Evolutionary conservation across 1,140 invertebrate species (phyloP), one percentile per base, ranked within the genome.

Genomic region (Caenorhabditis remanei): DNA sequence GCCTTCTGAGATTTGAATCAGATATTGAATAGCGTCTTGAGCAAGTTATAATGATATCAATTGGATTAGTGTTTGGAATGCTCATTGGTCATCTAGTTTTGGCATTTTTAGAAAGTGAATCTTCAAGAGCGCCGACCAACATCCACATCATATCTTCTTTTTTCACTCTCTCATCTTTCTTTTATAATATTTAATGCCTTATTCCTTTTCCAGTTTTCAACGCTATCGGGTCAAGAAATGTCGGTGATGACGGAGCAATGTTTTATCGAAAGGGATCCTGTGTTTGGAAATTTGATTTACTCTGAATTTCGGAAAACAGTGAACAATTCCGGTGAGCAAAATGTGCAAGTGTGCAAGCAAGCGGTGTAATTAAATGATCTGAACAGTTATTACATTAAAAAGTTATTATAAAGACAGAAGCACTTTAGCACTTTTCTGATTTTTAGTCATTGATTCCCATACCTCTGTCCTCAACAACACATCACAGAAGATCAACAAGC

Each of bases 191-290:
- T 14, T 55, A 32, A 83, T 53, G 46, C 50, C 9, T 53, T 43
- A n/a, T 87, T 88, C 82, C 87, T 43, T 13, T 87, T 88, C 82
- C 87, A 88, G 87, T 88, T 88, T 32, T 63, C 87, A 13, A 50
- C 16, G 32, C 48, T 85, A 5, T 55, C 65, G 19, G 87, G 87
- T 48, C 65, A 85, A 41, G 61, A 71, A 16, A 55, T 88, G 48
- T 53, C 90, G n/a, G 24, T 55, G 55, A 93, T 93, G 92, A 90
- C 46, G 41, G 91, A 92, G 84, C 88, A 90, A 32, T 50, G 89
- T 19, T 92, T 93, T 55, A 67, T 90, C 24, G 91, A 93, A 32
- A 88, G 88, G 19, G 92, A 92, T 83, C 86, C 88, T 2, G 65
- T 61, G 48, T 93, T 89, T 82, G 91, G 91, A 19, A 83, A 88